A percentile compares a stretch with the other conserved stretches of the same genome.
These are phyloP conservation scores for Leptobrachium leishanense DNA, from an alignment of 2,113 vertebrate genomes.

Conservation along the genomic window DNA sequence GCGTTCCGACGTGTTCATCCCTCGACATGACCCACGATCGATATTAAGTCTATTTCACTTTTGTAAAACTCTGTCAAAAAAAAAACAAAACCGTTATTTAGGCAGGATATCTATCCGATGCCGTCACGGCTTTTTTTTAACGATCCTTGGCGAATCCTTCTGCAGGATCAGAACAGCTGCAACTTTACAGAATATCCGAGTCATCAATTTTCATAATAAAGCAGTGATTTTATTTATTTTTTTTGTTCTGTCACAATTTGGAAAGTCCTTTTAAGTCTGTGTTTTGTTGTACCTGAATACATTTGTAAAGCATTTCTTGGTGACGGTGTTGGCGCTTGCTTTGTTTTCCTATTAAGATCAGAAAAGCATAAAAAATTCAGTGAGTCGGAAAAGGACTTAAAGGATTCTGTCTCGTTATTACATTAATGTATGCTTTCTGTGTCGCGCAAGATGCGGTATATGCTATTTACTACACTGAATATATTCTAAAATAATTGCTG, in stretches of 20 bases:
- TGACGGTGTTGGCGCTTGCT: constrained; percentile 62
- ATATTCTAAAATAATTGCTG: constrained; percentile 71
- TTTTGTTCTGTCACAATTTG: constrained; percentile 39
- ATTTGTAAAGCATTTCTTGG: constrained; percentile 54
- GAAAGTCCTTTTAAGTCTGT: constrained; percentile 40
- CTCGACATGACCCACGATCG: no score
- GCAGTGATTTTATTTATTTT: constrained; percentile 1
- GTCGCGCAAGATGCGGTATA: constrained; percentile 59
- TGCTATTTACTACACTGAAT: constrained; percentile 65
- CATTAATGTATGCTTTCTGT: constrained; percentile 67
- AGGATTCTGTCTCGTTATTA: constrained; percentile 65
- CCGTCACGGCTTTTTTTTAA: constrained; percentile 51
- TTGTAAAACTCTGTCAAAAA: no score
- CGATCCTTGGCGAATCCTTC: constrained; percentile 55
- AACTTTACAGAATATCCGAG: constrained; percentile 23
- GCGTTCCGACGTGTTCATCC: no score
- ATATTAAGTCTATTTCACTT: no score
- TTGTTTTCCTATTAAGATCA: constrained; percentile 67
- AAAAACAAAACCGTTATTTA: no score
- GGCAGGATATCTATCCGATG: background rate
- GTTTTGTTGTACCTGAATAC: constrained; percentile 56
- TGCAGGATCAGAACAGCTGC: constrained; percentile 24
- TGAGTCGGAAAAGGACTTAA: constrained; percentile 61
- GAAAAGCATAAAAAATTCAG: constrained; percentile 66
- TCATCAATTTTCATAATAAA: constrained; percentile 42